Base-by-base conservation (phyloP, 2,888 invertebrate genomes). In the Oligia latruncula region DNA sequence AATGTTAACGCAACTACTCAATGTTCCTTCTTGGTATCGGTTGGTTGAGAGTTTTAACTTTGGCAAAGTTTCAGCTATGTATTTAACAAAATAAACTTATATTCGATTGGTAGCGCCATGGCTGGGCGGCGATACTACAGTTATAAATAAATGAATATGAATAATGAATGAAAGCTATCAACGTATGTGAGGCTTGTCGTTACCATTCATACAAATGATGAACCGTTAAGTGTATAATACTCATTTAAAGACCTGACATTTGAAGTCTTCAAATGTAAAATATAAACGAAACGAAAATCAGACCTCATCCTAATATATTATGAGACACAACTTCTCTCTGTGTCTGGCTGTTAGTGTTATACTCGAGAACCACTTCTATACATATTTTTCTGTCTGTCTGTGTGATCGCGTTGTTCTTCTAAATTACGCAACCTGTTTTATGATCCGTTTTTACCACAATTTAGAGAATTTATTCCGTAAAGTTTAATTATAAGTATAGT, bases 141-240 rank as follows among this genome's bases (percentile, higher is more conserved):
- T 65, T 35, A 77, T 55, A 55, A 43, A 3, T 11, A 11, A 29
- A 68, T 20, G 3, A 68, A 29, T 29, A 72, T 72, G 35, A 52
- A 52, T 82, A 52, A 65, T 72, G 40, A 40, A 52, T 84, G 52
- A 60, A 49, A 65, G 71, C 49, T 66, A 75, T 72, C n/a, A 65
- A 64, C 4, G 1, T 68, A 52, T 60, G 65, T 35, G 35, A 29
- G 29, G n/a, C 35, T 35, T 55, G 60, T n/a, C 55, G 49, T 52
- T 49, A 55, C 35, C 23, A 73, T 79, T 77, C 46, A 60, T 29
- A 40, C 43, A 29, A 43, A 66, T 58, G 40, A 62, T 60, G 5
- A 78, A 66, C 40, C 23, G 15, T 64, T 11, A 58, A 46, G 8
- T 4, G 46, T 72, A 20, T 9, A 29, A 23, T 77, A 20, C 23